Percentiles rank a stretch among this genome's conserved stretches.
Evolutionary conservation across 1,140 invertebrate genomes (phyloP).

Genomic region (Monochamus saltuarius): DNA sequence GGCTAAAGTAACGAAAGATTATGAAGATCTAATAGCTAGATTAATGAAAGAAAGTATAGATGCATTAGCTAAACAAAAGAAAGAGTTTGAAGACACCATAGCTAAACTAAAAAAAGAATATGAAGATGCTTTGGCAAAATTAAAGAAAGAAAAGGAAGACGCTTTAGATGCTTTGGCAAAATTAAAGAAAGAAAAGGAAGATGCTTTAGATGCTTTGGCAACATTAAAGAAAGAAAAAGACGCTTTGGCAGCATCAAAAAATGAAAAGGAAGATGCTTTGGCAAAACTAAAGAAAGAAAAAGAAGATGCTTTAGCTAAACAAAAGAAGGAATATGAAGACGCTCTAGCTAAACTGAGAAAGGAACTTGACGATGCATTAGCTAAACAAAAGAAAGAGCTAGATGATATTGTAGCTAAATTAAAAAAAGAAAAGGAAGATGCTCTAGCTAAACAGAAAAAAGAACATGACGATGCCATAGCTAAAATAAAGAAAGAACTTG

Average conservation of each 20-base stretch:
- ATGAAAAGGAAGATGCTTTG: background rate
- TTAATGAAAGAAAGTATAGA: background rate
- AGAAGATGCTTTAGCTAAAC: background rate
- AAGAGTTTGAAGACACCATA: slow-evolving; percentile 12
- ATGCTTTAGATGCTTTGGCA: background rate
- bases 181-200: background rate
- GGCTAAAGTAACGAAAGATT: background rate
- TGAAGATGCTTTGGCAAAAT: slow-evolving; percentile 12
- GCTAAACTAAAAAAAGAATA: slow-evolving; percentile 13
- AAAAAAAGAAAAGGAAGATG: background rate
- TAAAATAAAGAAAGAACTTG: slow-evolving; percentile 11
- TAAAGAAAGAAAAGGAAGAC: slow-evolving; percentile 15
- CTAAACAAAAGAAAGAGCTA: too few relatives aligned
- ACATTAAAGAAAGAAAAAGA: too few relatives aligned
- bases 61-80: background rate
- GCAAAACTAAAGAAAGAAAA: background rate
- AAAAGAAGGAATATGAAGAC: slow-evolving; percentile 9
- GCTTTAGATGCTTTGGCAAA: background rate
- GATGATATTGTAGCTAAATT: background rate
- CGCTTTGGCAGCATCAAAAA: background rate
- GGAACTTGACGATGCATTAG: background rate
- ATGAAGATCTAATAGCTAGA: background rate
- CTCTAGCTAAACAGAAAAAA: background rate
- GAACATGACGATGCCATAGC: too few relatives aligned
- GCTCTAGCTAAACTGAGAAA: background rate